phyloP scores from a whole-genome alignment of 2,113 vertebrate genomes.

The Oriolus oriolus region DNA sequence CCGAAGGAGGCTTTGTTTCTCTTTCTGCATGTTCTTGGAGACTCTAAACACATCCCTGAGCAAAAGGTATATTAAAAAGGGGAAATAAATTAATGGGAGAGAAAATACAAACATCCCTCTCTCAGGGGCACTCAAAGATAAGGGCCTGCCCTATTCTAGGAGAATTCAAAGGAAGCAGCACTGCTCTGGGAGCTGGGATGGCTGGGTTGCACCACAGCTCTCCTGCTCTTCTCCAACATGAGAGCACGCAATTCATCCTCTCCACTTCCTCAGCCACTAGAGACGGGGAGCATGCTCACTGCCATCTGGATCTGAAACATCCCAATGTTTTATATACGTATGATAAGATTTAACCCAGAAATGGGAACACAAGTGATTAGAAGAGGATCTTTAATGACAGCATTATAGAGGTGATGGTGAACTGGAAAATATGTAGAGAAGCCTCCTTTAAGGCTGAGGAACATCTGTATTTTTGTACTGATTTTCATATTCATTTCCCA shows the following conservation, averaged over 20 bases:
- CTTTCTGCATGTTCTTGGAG: constrained; percentile 94
- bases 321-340: not conserved
- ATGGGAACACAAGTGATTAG: not conserved
- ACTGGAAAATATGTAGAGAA: not conserved
- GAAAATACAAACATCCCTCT: not conserved
- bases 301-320: not conserved
- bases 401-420: not conserved
- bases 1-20: constrained; percentile 88
- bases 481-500: not conserved
- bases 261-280: not conserved
- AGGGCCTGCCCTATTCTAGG: not conserved
- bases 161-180: not conserved
- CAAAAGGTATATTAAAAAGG: not conserved
- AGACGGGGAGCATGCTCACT: not conserved
- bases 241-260: not conserved
- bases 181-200: not conserved
- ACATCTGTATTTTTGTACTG: not conserved
- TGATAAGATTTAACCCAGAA: not conserved
- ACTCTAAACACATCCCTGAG: constrained; percentile 84
- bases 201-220: not conserved
- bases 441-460: not conserved
- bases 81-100: not conserved
- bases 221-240: not conserved
- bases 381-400: not conserved
- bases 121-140: not conserved